phyloP scores from a whole-genome alignment of 2,113 vertebrate species.

The Peucedramus taeniatus region DNA sequence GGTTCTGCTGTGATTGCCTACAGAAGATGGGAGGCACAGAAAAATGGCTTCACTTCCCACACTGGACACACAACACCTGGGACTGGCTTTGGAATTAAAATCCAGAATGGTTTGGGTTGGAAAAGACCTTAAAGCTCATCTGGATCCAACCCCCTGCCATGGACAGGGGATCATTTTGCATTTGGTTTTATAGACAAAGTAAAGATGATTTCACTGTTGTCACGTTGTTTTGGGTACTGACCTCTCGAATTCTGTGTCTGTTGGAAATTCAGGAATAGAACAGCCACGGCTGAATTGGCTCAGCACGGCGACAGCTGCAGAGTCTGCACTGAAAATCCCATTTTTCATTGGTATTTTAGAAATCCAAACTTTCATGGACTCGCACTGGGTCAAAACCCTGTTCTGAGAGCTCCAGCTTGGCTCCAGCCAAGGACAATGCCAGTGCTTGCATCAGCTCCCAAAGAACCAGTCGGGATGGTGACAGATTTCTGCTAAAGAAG shows the following conservation, averaged over 20 bases:
- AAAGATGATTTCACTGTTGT: neutral
- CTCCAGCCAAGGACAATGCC: neutral
- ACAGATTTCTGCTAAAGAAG: neutral
- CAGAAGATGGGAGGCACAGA: neutral
- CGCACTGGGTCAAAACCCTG: rapidly evolving
- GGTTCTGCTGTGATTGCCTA: rapidly evolving
- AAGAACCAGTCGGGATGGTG: neutral
- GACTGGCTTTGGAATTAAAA: neutral
- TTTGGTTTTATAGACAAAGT: neutral
- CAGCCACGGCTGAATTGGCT: neutral
- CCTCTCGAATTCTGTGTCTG: neutral
- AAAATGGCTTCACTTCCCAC: neutral
- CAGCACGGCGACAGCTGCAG: neutral
- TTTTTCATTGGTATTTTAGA: neutral
- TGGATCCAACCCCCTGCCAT: neutral
- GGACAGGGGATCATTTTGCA: neutral
- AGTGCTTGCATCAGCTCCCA: neutral
- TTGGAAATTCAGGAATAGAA: neutral
- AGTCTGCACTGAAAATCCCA: neutral
- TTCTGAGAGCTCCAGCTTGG: neutral
- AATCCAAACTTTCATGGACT: neutral
- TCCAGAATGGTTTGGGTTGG: neutral
- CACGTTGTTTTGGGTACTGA: neutral
- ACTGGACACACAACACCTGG: neutral
- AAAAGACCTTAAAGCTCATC: neutral